Base-by-base conservation (phyloP, 2,888 invertebrate species). In the Stenodema calcarata region DNA sequence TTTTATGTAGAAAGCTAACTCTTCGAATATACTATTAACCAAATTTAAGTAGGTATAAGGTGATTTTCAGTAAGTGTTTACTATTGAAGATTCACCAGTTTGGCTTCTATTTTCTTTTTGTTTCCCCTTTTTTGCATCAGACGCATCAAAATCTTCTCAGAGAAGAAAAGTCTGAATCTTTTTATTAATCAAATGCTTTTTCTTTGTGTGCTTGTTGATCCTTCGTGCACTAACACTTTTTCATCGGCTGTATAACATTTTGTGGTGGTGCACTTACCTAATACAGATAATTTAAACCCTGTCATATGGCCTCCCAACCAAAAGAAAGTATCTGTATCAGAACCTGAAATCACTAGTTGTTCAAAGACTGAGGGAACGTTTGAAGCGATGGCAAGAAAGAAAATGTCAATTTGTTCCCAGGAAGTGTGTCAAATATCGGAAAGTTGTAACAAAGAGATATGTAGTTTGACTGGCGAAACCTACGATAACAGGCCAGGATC, bases 401-500 rank as follows among this genome's bases (percentile, higher is more conserved):
- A 69, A 83, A 89, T 89, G 88, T 90, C 90, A 0, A 85, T 90
- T 50, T 90, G 90, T 87, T 90, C 90, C 16, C 89, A 89, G 87
- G 90, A 90, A 83, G 88, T 89, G 42, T 88, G 88, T 79, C 50
- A 84, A 44, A 73, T 89, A 35, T 88, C 89, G 12, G 88, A 86
- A 27, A 88, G 86, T 82, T 86, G 75, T 54, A 18, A 23, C 23
- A 86, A 50, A 35, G 78, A 35, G 44, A 62, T 44, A 27, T 41
- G 41, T 35, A 11, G n/a, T 14, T 41, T 41, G 12, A 42, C 35
- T 12, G 73, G 76, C 16, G 70, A 86, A 62, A n/a, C 23, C 2
- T 80, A 87, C 23, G 87, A 83, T 12, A 87, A 87, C 16, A 87
- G 89, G 76, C 88, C 89, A 47, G 27, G 84, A 28, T 89, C 89